Base-by-base conservation (phyloP, 2,113 vertebrate species). In the Daboia siamensis region DNA sequence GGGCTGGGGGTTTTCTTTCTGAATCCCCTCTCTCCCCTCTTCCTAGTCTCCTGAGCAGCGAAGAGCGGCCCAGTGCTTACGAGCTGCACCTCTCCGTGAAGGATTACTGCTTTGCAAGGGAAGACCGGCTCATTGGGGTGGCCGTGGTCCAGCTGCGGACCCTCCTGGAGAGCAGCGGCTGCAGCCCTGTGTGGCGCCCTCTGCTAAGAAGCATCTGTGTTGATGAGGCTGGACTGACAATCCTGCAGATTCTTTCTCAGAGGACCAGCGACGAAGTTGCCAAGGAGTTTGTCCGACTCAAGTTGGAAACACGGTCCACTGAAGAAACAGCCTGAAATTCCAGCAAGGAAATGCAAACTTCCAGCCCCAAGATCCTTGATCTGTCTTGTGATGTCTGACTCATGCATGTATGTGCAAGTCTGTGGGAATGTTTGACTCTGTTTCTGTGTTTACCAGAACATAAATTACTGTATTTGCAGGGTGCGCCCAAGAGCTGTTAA, bases 31-130 rank as follows among this genome's bases (percentile, higher is more conserved):
- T 26, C 20, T 13, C 57, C 15, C 87, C 1, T 51, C 11, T 94
- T 52, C 88, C 1, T 97, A 99, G 99, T 93, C 91, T 98, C 95
- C 97, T 99, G 94, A 98, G 98, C 93, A 98, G 97, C 0, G 99
- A 99, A 93, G 98, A 98, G 3, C 98, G 97, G n/a, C 98, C 98
- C 0, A 98, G 98, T 90, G 97, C 97, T 93, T 99, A 99, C 9
- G 99, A 99, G 93, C 98, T 99, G 51, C 99, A 99, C 94, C 94
- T 99, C 24, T 99, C 98, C 0, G 99, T 99, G 93, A 99, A 99
- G 94, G 99, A 99, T 96, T 99, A 99, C 97, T 99, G 99, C 98
- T 99, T 99, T 13, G 99, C 99, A 24, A 97, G 99, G 0, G 99
- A 99, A 93, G 99, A 99, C 93, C 98, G 98, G 55, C 24, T 99